Evolutionary conservation across 37 sponge, comb jelly and placozoan genomes (phyloP).

Genomic region (Eunapius fragilis): DNA sequence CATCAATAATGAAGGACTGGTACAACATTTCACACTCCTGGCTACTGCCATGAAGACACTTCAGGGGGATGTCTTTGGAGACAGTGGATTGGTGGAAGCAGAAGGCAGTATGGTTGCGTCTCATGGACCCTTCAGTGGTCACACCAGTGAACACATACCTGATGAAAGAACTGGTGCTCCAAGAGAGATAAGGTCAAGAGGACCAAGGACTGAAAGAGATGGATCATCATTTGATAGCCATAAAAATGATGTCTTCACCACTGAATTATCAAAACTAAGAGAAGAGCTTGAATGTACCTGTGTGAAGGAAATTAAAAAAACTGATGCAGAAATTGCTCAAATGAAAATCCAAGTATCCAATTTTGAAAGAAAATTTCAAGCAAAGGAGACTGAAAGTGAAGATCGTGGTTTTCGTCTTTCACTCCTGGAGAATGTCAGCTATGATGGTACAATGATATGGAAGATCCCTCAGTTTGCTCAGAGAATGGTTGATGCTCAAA

Average conservation of each 20-base stretch:
- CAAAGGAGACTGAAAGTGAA: slow-evolving; percentile 59
- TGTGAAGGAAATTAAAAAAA: not conserved
- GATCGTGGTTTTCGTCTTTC: slow-evolving; percentile 77
- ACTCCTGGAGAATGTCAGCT: slow-evolving; percentile 67
- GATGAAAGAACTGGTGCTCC: not conserved
- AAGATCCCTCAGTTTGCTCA: slow-evolving; percentile 74
- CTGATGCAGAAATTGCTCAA: not conserved
- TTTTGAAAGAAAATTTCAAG: slow-evolving; percentile 36
- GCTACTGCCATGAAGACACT: not conserved
- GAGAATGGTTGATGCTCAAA: slow-evolving; percentile 66
- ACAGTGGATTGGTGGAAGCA: not conserved
- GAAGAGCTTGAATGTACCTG: not conserved
- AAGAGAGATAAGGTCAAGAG: not conserved
- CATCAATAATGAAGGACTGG: not conserved
- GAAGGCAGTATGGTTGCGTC: not conserved
- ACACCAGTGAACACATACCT: not conserved
- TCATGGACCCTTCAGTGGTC: not conserved
- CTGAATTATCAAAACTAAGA: not conserved
- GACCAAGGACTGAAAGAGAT: not conserved
- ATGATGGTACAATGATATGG: slow-evolving; percentile 78
- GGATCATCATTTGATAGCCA: not conserved
- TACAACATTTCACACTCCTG: not conserved
- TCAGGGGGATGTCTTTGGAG: not conserved
- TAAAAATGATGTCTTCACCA: not conserved
- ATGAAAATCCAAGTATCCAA: not conserved